Evolutionary conservation across 2,797 vertebrate genomes (phyloP).

Genomic region (Poliocrania exsul): DNA sequence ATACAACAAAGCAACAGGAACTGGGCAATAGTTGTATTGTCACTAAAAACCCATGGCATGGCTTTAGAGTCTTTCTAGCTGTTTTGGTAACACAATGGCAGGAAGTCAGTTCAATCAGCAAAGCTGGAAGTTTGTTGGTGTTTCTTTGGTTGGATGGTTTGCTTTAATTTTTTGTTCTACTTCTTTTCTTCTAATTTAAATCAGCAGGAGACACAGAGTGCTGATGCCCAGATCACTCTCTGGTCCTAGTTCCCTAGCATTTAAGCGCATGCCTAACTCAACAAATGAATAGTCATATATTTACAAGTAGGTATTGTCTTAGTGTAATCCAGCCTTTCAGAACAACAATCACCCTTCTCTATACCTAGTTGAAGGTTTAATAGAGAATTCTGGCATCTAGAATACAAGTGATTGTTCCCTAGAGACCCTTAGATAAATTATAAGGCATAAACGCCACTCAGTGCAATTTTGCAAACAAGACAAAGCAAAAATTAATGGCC

Average conservation of each 20-base stretch:
- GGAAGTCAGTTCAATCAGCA: neutral
- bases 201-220: neutral
- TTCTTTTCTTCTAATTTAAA: neutral
- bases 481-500: neutral
- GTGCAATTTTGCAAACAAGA: neutral
- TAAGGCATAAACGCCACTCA: neutral
- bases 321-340: neutral
- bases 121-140: rapidly evolving
- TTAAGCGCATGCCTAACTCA: neutral
- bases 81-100: constrained; percentile 20
- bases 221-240: neutral
- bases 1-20: neutral
- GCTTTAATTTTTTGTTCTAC: no score
- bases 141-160: rapidly evolving
- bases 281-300: neutral
- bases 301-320: neutral
- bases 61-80: neutral
- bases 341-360: neutral
- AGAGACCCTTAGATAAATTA: neutral
- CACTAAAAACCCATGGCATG: neutral
- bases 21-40: neutral
- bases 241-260: neutral
- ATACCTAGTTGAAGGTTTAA: neutral
- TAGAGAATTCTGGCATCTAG: neutral
- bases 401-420: neutral